These are phyloP conservation scores for Ditula angustiorana DNA, from an alignment of 2,888 invertebrate genomes.

Conservation along the genomic window DNA sequence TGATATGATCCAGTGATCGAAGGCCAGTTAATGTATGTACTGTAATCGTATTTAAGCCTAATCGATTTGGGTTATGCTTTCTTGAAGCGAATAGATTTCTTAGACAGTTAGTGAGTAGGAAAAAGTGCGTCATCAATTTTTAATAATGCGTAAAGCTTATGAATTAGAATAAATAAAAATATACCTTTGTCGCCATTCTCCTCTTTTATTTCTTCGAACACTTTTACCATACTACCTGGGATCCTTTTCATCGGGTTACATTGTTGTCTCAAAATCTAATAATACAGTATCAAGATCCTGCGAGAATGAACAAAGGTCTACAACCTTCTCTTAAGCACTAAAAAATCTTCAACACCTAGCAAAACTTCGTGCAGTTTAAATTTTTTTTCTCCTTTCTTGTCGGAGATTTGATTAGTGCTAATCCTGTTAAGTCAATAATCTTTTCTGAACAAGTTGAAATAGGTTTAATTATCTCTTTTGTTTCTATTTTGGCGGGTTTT, in stretches of 20 bases:
- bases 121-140: too few relatives aligned
- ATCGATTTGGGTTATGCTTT: neutral
- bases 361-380: conserved; percentile 13
- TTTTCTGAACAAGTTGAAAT: neutral
- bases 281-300: neutral
- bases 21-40: neutral
- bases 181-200: too few relatives aligned
- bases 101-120: too few relatives aligned
- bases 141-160: too few relatives aligned
- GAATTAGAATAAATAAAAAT: too few relatives aligned
- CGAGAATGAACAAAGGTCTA: neutral
- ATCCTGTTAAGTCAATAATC: neutral
- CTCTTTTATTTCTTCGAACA: too few relatives aligned
- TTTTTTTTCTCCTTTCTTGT: conserved; percentile 10
- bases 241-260: neutral
- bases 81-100: neutral
- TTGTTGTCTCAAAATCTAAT: neutral
- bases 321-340: conserved; percentile 9
- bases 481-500: neutral
- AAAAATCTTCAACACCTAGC: neutral
- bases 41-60: neutral
- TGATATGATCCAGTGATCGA: conserved; percentile 2
- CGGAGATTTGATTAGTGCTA: neutral
- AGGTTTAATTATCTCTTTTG: neutral
- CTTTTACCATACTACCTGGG: too few relatives aligned